These are phyloP conservation scores for Eubucco bourcierii DNA, from an alignment of 2,113 vertebrate genomes.

Conservation along the genomic window DNA sequence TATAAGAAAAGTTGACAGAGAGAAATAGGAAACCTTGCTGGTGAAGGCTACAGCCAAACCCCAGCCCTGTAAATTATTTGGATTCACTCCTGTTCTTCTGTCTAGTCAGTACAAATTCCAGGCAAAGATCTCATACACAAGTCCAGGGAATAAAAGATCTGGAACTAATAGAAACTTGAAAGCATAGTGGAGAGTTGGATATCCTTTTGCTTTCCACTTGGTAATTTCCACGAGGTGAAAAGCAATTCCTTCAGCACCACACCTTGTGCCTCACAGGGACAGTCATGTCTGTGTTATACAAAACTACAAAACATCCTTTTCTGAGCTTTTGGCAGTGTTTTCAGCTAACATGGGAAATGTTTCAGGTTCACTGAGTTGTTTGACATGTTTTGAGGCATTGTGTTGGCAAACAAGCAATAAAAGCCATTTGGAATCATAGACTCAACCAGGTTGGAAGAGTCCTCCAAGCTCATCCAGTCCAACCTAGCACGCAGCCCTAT, in stretches of 20 bases:
- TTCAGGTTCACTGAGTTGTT: background rate
- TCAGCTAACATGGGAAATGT: background rate
- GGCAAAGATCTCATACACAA: background rate
- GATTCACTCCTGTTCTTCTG: background rate
- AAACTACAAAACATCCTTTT: background rate
- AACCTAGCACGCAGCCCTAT: too few species aligned
- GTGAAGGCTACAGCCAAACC: background rate
- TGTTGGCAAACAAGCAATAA: background rate
- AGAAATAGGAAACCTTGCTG: background rate
- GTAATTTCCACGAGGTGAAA: background rate
- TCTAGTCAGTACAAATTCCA: background rate
- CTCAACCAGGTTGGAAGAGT: too few species aligned
- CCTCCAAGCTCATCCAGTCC: too few species aligned
- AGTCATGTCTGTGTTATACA: background rate
- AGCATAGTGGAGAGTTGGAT: background rate
- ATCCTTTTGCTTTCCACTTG: background rate
- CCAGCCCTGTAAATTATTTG: background rate
- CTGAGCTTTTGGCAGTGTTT: background rate
- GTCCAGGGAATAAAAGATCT: background rate
- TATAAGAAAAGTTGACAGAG: background rate
- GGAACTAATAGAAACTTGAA: constrained; percentile 30
- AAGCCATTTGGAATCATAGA: background rate
- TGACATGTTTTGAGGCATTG: background rate
- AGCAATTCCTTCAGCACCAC: background rate
- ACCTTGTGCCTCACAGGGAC: background rate